Percentiles rank a stretch among this genome's conserved stretches.
phyloP scores from a whole-genome alignment of 2,888 invertebrate species.

The Sthenelais limicola region DNA sequence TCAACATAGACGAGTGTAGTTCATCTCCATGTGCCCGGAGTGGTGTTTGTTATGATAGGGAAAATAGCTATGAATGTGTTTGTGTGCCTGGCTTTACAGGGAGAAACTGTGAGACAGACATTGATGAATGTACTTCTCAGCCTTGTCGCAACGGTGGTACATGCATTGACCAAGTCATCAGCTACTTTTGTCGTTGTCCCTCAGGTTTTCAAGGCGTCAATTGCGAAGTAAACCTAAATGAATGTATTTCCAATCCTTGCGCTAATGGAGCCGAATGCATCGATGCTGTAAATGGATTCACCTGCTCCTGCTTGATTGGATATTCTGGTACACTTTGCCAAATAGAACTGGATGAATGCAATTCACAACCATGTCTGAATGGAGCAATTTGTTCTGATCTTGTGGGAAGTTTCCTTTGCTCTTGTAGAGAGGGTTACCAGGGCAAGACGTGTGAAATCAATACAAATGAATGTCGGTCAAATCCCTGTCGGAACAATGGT shows the following conservation, averaged over 20 bases:
- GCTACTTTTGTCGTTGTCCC: constrained; percentile 50
- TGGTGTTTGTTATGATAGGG: constrained; percentile 38
- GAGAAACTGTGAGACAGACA: constrained; percentile 43
- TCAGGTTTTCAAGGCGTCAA: constrained; percentile 50
- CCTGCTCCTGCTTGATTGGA: constrained; percentile 52
- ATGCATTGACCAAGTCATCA: constrained; percentile 49
- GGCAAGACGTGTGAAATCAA: constrained; percentile 70
- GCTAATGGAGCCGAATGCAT: constrained; percentile 49
- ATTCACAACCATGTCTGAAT: constrained; percentile 30
- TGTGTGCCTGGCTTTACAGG: constrained; percentile 54
- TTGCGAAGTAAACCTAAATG: constrained; percentile 50
- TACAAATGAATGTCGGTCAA: constrained; percentile 49
- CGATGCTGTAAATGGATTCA: constrained; percentile 71
- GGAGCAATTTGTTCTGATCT: constrained; percentile 38
- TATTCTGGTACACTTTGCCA: constrained; percentile 75
- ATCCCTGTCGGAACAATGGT: constrained; percentile 71
- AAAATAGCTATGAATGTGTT: constrained; percentile 48
- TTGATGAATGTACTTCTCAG: constrained; percentile 46
- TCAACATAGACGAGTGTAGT: constrained; percentile 83
- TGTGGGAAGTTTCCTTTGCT: constrained; percentile 7
- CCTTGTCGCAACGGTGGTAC: constrained; percentile 53
- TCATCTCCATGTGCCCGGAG: constrained; percentile 23
- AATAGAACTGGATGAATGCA: constrained; percentile 45
- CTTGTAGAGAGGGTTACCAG: constrained; percentile 28
- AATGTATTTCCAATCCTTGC: constrained; percentile 49